Base-by-base conservation (phyloP, 2,888 invertebrate species). In the Orthosia cruda region DNA sequence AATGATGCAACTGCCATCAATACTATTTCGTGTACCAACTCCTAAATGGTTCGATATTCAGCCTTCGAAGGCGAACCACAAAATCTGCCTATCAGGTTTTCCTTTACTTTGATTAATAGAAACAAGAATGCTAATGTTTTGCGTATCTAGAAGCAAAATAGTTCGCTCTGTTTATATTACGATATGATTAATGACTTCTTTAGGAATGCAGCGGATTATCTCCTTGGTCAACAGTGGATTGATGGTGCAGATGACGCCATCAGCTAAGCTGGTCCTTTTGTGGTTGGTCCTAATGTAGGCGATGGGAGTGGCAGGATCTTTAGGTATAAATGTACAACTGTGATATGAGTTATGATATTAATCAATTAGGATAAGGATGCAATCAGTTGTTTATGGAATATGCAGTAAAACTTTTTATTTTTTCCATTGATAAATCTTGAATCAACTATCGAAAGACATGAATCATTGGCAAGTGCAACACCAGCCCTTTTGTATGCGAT, bases 41-140 rank as follows among this genome's bases (percentile, higher is more conserved):
- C 32, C 72, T 64, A 68, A 69, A 75, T 63, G 67, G 66, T 77
- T 83, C 18, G 23, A 72, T 71, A 83, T 78, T 74, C 79, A 87
- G 84, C 87, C 86, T 87, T 87, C 68, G 86, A 87, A 87, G 86
- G 86, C 70, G 71, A 87, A 81, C 86, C 32, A 75, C 80, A 84
- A 81, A 85, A 75, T 76, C 76, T 73, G 63, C 63, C 80, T 85
- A 84, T 86, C 83, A 61, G 62, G 74, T 85, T 85, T 84, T 81
- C 81, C 81, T 76, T 81, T 80, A 77, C 75, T 80, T 88, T 87
- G 90, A 90, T 89, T 90, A 89, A 89, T 89, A 81, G 82, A 85
- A 85, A 89, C 92, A 69, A 86, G 90, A 90, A 91, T 91, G 89
- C 87, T 87, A 92, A 92, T 91, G 78, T 76, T 76, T 64, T 74